Evolutionary conservation across 2,888 invertebrate species (phyloP).

Genomic region (Diploptera punctata): DNA sequence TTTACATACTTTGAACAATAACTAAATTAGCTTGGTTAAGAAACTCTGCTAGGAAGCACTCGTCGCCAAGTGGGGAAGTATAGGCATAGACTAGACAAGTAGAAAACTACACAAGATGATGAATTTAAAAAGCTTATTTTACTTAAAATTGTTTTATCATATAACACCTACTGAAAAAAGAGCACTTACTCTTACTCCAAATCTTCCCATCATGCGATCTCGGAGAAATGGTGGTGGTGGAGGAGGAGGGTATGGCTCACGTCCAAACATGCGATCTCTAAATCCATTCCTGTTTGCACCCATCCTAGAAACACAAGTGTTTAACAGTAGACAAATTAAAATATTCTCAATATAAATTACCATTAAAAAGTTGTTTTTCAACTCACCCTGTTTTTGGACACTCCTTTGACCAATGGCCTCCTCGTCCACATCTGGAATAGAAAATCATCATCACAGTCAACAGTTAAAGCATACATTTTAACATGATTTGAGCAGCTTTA

Average conservation of each 20-base stretch:
- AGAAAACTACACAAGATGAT: too few species aligned
- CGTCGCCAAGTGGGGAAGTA: too few species aligned
- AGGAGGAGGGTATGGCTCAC: slow-evolving; percentile 90
- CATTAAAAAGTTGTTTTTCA: too few species aligned
- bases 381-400: slow-evolving; percentile 74
- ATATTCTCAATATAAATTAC: slow-evolving; percentile 1
- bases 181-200: slow-evolving; percentile 65
- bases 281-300: slow-evolving; percentile 77
- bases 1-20: too few species aligned
- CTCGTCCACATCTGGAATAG: slow-evolving; percentile 90
- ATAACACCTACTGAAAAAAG: too few species aligned
- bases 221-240: slow-evolving; percentile 87
- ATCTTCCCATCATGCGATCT: slow-evolving; percentile 91
- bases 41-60: too few species aligned
- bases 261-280: slow-evolving; percentile 84
- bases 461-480: too few species aligned
- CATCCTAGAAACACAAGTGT: slow-evolving; percentile 54
- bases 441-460: slow-evolving; percentile 27
- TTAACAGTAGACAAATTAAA: slow-evolving; percentile 4
- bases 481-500: too few species aligned
- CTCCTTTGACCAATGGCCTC: slow-evolving; percentile 97
- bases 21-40: too few species aligned
- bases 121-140: too few species aligned
- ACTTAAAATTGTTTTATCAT: too few species aligned
- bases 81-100: too few species aligned